Conservation (phyloP, 92 coral and sea anemone species). For the Muricea muricata region DNA sequence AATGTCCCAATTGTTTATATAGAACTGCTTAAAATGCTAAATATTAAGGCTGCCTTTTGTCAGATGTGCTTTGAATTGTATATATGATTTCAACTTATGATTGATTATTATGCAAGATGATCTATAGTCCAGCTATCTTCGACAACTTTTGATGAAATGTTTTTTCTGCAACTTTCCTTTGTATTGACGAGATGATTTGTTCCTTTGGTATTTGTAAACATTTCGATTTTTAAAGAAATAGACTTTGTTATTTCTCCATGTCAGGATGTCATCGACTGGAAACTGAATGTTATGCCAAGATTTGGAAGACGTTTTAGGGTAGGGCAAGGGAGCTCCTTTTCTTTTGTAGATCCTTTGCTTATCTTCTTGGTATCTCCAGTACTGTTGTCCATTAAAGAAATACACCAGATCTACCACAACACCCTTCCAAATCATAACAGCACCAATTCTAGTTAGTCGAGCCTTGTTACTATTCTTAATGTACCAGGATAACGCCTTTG, state of each 20-base stretch:
- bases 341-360: slow-evolving; percentile 41
- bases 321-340: background rate
- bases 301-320: slow-evolving; percentile 42
- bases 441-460: slow-evolving; percentile 73
- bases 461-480: slow-evolving; percentile 29
- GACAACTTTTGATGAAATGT: slow-evolving; percentile 9
- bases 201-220: slow-evolving; percentile 29
- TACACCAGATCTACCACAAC: slow-evolving; percentile 60
- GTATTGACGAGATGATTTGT: background rate
- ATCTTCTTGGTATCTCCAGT: slow-evolving; percentile 73
- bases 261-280: slow-evolving; percentile 62
- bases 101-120: too few species aligned
- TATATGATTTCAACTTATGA: too few species aligned
- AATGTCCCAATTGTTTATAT: too few species aligned
- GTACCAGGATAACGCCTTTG: slow-evolving; percentile 51
- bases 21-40: too few species aligned
- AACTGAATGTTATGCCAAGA: slow-evolving; percentile 23
- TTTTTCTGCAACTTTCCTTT: background rate
- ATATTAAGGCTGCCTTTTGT: too few species aligned
- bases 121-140: background rate
- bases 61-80: too few species aligned
- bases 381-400: slow-evolving; percentile 68
- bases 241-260: slow-evolving; percentile 71
- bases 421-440: slow-evolving; percentile 74
- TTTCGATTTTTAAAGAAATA: slow-evolving; percentile 68